Evolutionary conservation across 2,888 invertebrate species (phyloP).

Genomic region (Steinernema hermaphroditum): DNA sequence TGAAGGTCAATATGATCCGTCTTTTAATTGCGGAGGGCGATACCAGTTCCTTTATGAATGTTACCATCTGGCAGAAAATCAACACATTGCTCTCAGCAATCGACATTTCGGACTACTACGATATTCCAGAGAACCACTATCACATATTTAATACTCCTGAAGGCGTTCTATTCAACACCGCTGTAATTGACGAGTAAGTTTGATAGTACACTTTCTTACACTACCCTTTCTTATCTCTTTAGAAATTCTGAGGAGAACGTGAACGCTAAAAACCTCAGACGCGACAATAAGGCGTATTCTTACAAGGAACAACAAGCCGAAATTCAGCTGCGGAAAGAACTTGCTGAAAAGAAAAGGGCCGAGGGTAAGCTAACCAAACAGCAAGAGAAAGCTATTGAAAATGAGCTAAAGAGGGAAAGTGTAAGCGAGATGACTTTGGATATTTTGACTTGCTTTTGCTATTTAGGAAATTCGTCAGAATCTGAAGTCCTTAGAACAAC

Average conservation of each 20-base stretch:
- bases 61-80: slow-evolving; percentile 37
- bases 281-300: slow-evolving; percentile 90
- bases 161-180: slow-evolving; percentile 87
- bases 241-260: slow-evolving; percentile 54
- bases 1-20: slow-evolving; percentile 38
- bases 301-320: slow-evolving; percentile 94
- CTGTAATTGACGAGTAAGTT: slow-evolving; percentile 74
- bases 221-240: neutral
- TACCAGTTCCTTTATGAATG: slow-evolving; percentile 29
- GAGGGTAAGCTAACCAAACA: slow-evolving; percentile 75
- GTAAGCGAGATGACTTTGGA: slow-evolving; percentile 30
- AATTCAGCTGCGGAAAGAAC: slow-evolving; percentile 83
- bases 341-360: slow-evolving; percentile 78
- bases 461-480: slow-evolving; percentile 74
- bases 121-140: slow-evolving; percentile 73
- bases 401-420: slow-evolving; percentile 83
- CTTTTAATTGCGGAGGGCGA: slow-evolving; percentile 40
- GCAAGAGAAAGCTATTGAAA: slow-evolving; percentile 86
- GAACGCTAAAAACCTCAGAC: slow-evolving; percentile 76
- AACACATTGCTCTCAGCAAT: slow-evolving; percentile 31
- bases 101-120: slow-evolving; percentile 35
- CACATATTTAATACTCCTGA: slow-evolving; percentile 82
- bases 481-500: slow-evolving; percentile 69
- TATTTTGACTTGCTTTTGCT: neutral
- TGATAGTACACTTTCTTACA: neutral